These are phyloP conservation scores for Eupithecia inturbata DNA, from an alignment of 2,888 invertebrate species.

Conservation along the genomic window DNA sequence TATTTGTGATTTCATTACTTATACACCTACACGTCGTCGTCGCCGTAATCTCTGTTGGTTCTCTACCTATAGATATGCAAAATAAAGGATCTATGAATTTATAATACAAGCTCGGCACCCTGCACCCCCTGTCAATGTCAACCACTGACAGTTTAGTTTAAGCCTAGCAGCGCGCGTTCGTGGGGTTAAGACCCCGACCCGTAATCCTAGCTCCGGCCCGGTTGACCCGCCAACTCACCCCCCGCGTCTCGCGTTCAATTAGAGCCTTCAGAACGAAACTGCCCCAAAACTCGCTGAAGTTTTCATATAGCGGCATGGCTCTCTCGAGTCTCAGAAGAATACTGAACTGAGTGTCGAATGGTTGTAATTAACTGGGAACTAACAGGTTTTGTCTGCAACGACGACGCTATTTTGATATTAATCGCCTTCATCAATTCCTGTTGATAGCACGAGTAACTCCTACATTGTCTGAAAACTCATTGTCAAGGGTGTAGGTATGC, in stretches of 20 bases:
- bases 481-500: too few relatives aligned
- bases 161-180: background rate
- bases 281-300: background rate
- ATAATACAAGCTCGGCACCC: background rate
- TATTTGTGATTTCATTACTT: too few relatives aligned
- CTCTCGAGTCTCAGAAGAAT: background rate
- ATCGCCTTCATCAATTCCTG: too few relatives aligned
- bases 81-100: background rate
- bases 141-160: slow-evolving; percentile 11
- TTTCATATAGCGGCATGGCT: background rate
- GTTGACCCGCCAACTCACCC: slow-evolving; percentile 2
- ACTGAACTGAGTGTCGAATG: background rate
- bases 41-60: too few relatives aligned
- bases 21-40: too few relatives aligned
- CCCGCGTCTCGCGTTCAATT: slow-evolving; percentile 12
- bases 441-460: too few relatives aligned
- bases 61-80: background rate
- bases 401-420: too few relatives aligned
- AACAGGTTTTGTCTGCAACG: background rate
- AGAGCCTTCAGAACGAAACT: slow-evolving; percentile 6
- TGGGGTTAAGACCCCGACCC: slow-evolving; percentile 1
- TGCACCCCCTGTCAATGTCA: slow-evolving; percentile 13
- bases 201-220: slow-evolving; percentile 10
- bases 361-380: background rate
- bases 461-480: too few relatives aligned